Conservation (phyloP, 2,113 vertebrate species). For the Boleophthalmus pectinirostris region DNA sequence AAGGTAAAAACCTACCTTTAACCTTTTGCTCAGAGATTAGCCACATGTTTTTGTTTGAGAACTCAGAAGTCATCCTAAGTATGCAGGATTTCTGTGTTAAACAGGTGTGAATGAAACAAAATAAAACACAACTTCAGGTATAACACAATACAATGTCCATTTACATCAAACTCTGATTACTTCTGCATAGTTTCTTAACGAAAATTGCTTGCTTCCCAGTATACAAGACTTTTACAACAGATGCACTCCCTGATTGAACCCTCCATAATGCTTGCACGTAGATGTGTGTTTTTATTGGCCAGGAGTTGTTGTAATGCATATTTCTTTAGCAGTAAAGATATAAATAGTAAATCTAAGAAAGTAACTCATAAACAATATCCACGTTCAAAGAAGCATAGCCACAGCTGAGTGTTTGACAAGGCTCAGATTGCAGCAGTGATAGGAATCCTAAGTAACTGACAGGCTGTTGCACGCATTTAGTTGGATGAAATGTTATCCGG, state of each 20-base stretch:
- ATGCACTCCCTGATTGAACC: not conserved
- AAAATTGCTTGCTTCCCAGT: too few relatives aligned
- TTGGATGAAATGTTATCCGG: slow-evolving; percentile 37
- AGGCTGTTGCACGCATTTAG: slow-evolving; percentile 37
- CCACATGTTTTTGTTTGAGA: too few relatives aligned
- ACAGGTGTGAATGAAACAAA: too few relatives aligned
- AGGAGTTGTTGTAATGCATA: not conserved
- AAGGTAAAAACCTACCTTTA: too few relatives aligned
- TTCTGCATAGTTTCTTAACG: not conserved
- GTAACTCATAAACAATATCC: not conserved
- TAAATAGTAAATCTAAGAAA: not conserved
- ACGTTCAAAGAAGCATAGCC: not conserved
- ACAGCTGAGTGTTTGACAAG: slow-evolving; percentile 32
- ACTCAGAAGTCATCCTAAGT: too few relatives aligned
- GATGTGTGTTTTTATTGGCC: not conserved
- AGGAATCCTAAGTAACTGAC: slow-evolving; percentile 42
- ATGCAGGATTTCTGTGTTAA: too few relatives aligned
- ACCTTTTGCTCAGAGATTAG: too few relatives aligned
- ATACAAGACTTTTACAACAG: not conserved
- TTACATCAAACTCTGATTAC: not conserved
- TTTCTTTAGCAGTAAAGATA: not conserved
- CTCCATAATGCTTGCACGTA: not conserved
- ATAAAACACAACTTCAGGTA: too few relatives aligned
- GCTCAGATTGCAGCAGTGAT: slow-evolving; percentile 33
- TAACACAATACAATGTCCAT: not conserved